Evolutionary conservation across 2,888 invertebrate genomes (phyloP), one percentile per base, ranked within the genome.

Genomic region (Synanthedon vespiformis): DNA sequence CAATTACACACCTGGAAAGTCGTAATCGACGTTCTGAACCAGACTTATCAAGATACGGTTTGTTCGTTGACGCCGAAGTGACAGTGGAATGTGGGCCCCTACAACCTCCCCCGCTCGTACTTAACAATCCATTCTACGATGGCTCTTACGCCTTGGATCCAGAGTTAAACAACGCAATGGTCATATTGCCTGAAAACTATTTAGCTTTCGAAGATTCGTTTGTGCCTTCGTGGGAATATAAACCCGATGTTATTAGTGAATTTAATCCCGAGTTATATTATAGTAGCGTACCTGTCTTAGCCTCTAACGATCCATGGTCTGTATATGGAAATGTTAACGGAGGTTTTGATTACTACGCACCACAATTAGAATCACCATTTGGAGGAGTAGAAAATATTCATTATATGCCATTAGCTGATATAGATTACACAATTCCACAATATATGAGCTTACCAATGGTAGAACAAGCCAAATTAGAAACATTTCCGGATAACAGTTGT

Each of bases 121-220:
- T 88, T 52, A 88, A 88, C 59, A 88, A 88, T 61, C 88, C 88
- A 11, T 88, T 88, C 68, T 88, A 88, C 60, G 84, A 87, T 57
- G 81, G 80, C 50, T 76, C 87, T 34, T 81, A 78, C 57, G 82
- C 86, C 27, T 65, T 78, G 53, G 73, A 78, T 62, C 61, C 77
- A 18, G 76, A 80, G 56, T 57, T 80, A 51, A 79, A 73, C 63
- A 75, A 74, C 56, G 65, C 71, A 48, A 72, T 82, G 65, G 72
- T 86, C n/a, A 68, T 80, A 53, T 61, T 88, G 59, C 88, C 88
- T 49, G 88, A 88, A 61, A 86, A 80, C 64, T 88, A 88, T 65
- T 70, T 88, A 63, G 84, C 86, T n/a, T 86, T 88, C 62, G 88
- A 88, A 73, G 87, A 88, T 70, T 80, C 86, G 5, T 88, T 85